phyloP scores from a whole-genome alignment of 2,888 invertebrate species.

The Callinectes sapidus region DNA sequence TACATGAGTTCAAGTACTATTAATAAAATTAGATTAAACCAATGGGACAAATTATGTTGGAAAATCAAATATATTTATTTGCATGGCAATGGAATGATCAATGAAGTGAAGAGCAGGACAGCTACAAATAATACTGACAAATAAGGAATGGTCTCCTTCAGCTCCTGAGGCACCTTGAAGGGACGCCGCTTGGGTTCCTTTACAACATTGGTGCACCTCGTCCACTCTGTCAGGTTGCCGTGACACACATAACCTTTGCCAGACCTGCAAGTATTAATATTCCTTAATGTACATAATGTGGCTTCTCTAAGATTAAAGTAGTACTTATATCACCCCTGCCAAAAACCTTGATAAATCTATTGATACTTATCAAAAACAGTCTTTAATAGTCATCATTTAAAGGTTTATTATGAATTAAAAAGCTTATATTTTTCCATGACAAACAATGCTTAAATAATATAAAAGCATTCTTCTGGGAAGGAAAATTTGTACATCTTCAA shows the following conservation, averaged over 20 bases:
- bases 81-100: not conserved
- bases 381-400: not conserved
- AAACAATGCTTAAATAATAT: too few relatives aligned
- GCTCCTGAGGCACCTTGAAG: conserved; percentile 83
- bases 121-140: conserved; percentile 77
- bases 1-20: not conserved
- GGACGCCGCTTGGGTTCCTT: conserved; percentile 84
- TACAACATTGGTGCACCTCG: conserved; percentile 86
- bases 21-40: not conserved
- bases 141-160: conserved; percentile 79
- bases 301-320: too few relatives aligned
- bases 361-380: not conserved
- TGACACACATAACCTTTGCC: conserved; percentile 90
- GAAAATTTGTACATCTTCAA: too few relatives aligned
- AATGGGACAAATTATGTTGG: not conserved
- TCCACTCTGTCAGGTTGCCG: conserved; percentile 91
- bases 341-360: not conserved
- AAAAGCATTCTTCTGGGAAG: too few relatives aligned
- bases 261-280: conserved; percentile 75
- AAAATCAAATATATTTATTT: not conserved
- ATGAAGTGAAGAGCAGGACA: conserved; percentile 10
- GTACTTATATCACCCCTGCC: not conserved
- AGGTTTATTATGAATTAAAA: too few relatives aligned
- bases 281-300: not conserved
- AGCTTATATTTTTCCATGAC: too few relatives aligned